phyloP scores from a whole-genome alignment of 2,113 vertebrate genomes.

The Cryptoleucopteryx plumbea region DNA sequence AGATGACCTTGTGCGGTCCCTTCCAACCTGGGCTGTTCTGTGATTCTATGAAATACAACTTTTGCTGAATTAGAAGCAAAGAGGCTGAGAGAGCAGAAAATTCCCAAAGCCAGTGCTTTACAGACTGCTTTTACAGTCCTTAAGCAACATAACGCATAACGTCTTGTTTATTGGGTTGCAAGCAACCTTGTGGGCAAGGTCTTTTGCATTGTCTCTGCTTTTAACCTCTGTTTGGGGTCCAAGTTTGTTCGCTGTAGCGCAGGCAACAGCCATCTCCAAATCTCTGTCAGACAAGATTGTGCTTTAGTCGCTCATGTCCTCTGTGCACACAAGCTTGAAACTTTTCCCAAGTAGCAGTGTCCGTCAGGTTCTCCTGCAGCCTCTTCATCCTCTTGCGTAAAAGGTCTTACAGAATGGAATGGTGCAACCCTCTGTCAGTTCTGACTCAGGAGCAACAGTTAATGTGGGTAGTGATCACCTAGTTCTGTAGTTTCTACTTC shows the following conservation, averaged over 20 bases:
- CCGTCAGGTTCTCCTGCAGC: not conserved
- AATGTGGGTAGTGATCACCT: not conserved
- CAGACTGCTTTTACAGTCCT: not conserved
- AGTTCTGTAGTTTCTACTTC: not conserved
- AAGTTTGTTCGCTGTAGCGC: not conserved
- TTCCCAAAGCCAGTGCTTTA: not conserved
- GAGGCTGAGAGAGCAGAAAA: not conserved
- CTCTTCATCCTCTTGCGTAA: rapidly evolving
- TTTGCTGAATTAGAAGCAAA: not conserved
- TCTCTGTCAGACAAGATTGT: not conserved
- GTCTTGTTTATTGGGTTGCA: not conserved
- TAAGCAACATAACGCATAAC: not conserved
- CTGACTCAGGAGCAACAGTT: not conserved
- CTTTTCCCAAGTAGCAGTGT: not conserved
- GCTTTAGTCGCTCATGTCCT: rapidly evolving
- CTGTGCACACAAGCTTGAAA: too few species aligned
- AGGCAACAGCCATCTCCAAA: not conserved
- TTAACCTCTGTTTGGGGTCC: not conserved
- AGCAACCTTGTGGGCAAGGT: not conserved
- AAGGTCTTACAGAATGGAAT: not conserved
- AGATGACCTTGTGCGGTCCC: not conserved
- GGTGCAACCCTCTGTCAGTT: not conserved
- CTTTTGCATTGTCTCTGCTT: not conserved
- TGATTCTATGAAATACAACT: not conserved
- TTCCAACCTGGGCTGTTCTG: not conserved